Conservation (phyloP, 2,888 invertebrate species). For the Sisyra nigra region DNA sequence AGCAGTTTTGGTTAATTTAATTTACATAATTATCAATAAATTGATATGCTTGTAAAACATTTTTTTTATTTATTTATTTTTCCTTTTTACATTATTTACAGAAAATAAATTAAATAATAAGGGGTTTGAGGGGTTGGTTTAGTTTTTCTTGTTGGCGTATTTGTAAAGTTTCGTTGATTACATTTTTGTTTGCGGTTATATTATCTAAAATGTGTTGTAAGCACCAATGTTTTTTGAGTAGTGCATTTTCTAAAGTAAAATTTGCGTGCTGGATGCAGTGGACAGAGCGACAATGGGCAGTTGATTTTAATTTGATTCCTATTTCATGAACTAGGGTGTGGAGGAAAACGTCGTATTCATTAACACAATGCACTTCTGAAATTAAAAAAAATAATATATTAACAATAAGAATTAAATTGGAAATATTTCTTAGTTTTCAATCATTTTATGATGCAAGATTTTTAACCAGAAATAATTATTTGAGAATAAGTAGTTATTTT, state of each 20-base stretch:
- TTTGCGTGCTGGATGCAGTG: slow-evolving; percentile 72
- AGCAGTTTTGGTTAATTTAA: slow-evolving; percentile 7
- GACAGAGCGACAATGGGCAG: slow-evolving; percentile 64
- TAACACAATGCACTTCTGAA: slow-evolving; percentile 73
- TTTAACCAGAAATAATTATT: too few relatives aligned
- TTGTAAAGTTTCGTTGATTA: background rate
- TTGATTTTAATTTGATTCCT: slow-evolving; percentile 59
- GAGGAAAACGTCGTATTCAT: slow-evolving; percentile 67
- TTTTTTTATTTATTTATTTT: too few relatives aligned
- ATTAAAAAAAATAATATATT: slow-evolving; percentile 19
- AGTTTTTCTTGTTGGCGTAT: too few relatives aligned
- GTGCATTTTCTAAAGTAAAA: slow-evolving; percentile 57
- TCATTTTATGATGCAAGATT: background rate
- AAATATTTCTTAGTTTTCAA: slow-evolving; percentile 4
- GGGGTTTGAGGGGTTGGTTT: too few relatives aligned
- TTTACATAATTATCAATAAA: slow-evolving; percentile 2
- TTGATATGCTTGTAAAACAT: too few relatives aligned
- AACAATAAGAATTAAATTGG: slow-evolving; percentile 7
- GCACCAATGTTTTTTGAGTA: slow-evolving; percentile 72
- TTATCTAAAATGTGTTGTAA: slow-evolving; percentile 50
- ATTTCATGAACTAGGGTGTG: slow-evolving; percentile 67
- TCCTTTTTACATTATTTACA: too few relatives aligned
- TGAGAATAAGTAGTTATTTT: too few relatives aligned
- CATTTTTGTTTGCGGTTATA: slow-evolving; percentile 23
- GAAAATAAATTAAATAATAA: too few relatives aligned